Percentiles rank a stretch among this genome's conserved stretches.
Evolutionary conservation across 2,113 vertebrate genomes (phyloP).

Genomic region (Dascyllus trimaculatus): DNA sequence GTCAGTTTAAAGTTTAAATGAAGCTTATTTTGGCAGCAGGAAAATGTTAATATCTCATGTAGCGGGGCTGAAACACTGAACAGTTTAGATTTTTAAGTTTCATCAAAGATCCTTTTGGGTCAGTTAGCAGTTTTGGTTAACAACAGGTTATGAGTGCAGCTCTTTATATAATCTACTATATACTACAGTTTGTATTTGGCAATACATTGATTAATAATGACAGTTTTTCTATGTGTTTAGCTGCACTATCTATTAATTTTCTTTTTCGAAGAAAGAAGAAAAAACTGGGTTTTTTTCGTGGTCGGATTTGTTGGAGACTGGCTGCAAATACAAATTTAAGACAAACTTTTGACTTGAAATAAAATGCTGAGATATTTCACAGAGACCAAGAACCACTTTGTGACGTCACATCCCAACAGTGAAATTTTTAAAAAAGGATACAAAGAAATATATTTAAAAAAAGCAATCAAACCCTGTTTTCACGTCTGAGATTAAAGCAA

Average conservation of each 20-base stretch:
- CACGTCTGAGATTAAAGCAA: constrained; percentile 42
- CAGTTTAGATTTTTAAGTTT: neutral
- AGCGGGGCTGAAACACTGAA: neutral
- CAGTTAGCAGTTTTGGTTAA: constrained; percentile 65
- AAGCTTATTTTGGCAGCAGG: constrained; percentile 15
- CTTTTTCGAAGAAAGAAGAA: too few relatives aligned
- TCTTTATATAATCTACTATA: constrained; percentile 10
- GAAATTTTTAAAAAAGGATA: neutral
- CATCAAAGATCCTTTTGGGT: constrained; percentile 36
- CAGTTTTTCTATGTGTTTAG: neutral
- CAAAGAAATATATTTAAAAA: neutral
- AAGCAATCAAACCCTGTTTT: constrained; percentile 47
- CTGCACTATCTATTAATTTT: neutral
- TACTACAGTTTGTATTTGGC: constrained; percentile 15
- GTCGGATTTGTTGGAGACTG: neutral
- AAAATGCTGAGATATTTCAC: neutral
- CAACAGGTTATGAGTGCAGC: neutral
- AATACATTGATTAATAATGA: constrained; percentile 17
- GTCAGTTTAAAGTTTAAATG: neutral
- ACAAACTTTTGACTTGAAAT: too few relatives aligned
- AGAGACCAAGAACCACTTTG: constrained; percentile 12
- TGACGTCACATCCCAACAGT: rapidly evolving
- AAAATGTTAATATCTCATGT: neutral
- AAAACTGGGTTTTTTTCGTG: neutral
- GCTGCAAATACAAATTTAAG: neutral